Evolutionary conservation across 2,888 invertebrate species (phyloP), one percentile per base, ranked within the genome.

Genomic region (Norana najaformis): DNA sequence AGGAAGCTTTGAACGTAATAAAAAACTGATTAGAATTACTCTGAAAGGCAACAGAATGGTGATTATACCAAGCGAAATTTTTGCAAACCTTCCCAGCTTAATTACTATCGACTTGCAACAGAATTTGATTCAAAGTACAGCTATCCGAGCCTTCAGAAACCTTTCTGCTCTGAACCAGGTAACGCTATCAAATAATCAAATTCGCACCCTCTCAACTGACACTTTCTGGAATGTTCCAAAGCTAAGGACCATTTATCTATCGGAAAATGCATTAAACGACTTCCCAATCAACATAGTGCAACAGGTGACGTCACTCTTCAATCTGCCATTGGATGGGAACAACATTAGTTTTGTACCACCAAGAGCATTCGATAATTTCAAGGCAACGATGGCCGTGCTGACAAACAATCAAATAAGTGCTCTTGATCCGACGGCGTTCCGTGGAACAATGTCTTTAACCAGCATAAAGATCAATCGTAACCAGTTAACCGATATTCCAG

Each of bases 1-100:
- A 0, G 85, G 37, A 35, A 13, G 85, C 23, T 85, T 85, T 14
- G 14, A 34, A 20, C 37, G 35, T 16, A 20, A 35, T 20, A 36
- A 5, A 8, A 85, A 37, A 85, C 85, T 85, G 35, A n/a, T 11
- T 37, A 85, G 85, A 85, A n/a, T 85, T 37, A 36, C 30, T 23
- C 85, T 85, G 35, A 85, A 36, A 85, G 85, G 85, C 36, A 85
- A 85, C 85, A 85, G 85, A 37, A 36, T 85, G 85, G 34, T 23
- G 35, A 37, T 16, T 8, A 85, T 85, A 85, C 37, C 35, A 35
- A 37, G 35, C 34, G 85, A 35, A 85, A 85, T 85, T 85, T 85
- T 85, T 85, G 85, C 30, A 35, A 85, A 85, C 37, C 85, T 85
- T 35, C 85, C 85, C 16, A 37, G 20, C 23, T 8, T 85, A 35